phyloP scores from a whole-genome alignment of 2,113 vertebrate species.

The Jaculus jaculus region DNA sequence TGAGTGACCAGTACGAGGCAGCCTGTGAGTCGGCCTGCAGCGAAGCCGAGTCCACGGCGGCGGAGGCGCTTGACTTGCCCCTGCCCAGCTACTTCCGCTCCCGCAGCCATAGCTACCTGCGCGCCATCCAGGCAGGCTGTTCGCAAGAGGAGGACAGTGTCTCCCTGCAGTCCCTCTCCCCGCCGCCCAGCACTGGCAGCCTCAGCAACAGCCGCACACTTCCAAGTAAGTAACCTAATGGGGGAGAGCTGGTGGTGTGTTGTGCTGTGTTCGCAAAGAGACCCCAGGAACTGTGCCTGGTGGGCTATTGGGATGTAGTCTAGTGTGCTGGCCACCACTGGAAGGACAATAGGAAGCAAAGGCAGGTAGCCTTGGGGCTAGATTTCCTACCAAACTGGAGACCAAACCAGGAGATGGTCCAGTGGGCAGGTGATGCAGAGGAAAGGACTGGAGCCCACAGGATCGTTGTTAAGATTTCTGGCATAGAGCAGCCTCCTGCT shows the following conservation, averaged over 20 bases:
- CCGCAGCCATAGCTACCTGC: conserved; percentile 99
- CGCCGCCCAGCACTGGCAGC: conserved; percentile 90
- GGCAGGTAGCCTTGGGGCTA: background rate
- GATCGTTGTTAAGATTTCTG: background rate
- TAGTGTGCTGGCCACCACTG: background rate
- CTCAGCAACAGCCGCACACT: conserved; percentile 93
- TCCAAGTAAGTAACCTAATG: conserved; percentile 89
- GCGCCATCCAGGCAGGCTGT: conserved; percentile 99
- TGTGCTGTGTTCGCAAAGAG: background rate
- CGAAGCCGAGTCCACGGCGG: conserved; percentile 91
- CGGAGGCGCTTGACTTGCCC: conserved; percentile 93
- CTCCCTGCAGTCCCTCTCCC: conserved; percentile 95
- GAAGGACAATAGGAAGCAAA: background rate
- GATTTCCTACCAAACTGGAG: background rate
- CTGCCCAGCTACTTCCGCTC: conserved; percentile 98
- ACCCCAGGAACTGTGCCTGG: background rate
- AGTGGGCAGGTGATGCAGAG: background rate
- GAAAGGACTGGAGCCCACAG: background rate
- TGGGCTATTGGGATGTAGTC: background rate
- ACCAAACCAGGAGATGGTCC: background rate
- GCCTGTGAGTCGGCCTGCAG: conserved; percentile 93
- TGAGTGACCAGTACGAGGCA: conserved; percentile 93
- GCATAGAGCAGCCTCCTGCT: background rate
- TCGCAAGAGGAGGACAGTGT: conserved; percentile 97
- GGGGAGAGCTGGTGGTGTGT: background rate